These are phyloP conservation scores for Drosophila orosa DNA, from an alignment of 1,140 invertebrate species.

Conservation along the genomic window DNA sequence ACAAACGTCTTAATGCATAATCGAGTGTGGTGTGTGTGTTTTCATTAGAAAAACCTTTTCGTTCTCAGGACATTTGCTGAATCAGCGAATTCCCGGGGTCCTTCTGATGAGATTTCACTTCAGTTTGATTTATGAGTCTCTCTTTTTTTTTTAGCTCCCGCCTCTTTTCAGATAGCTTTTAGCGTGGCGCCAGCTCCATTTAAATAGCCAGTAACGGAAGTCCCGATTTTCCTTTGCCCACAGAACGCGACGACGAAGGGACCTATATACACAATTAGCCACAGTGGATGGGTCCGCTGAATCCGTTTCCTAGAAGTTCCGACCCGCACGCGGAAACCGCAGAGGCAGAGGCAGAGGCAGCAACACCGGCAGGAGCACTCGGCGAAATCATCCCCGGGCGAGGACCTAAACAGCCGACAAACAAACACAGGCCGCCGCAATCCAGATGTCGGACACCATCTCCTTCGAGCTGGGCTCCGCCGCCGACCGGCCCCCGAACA, in stretches of 20 bases:
- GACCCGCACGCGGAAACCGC: slow-evolving; percentile 55
- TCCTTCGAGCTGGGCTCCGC: slow-evolving; percentile 81
- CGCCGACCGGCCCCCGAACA: slow-evolving; percentile 75
- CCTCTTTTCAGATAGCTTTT: slow-evolving; percentile 44
- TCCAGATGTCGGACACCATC: slow-evolving; percentile 73
- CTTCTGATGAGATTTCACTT: slow-evolving; percentile 35
- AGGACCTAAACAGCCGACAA: slow-evolving; percentile 29
- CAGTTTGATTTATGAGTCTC: slow-evolving; percentile 44
- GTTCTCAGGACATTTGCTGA: slow-evolving; percentile 19
- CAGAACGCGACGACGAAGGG: slow-evolving; percentile 21
- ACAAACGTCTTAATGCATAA: slow-evolving; percentile 23
- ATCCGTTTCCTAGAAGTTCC: slow-evolving; percentile 10
- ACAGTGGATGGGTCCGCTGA: slow-evolving; percentile 49
- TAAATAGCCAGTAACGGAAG: slow-evolving; percentile 37
- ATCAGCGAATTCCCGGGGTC: slow-evolving; percentile 22
- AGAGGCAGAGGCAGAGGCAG: slow-evolving; percentile 13
- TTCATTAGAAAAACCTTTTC: slow-evolving; percentile 17
- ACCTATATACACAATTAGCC: slow-evolving; percentile 47
- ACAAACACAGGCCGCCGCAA: slow-evolving; percentile 15
- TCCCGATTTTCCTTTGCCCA: slow-evolving; percentile 18
- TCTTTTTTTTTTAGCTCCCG: slow-evolving; percentile 3
- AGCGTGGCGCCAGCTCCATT: slow-evolving; percentile 6
- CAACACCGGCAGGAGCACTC: slow-evolving; percentile 44
- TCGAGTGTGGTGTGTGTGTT: slow-evolving; percentile 41
- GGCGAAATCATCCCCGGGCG: slow-evolving; percentile 26